Conservation (phyloP, 2,888 invertebrate genomes). For the Rotaria macrura region DNA sequence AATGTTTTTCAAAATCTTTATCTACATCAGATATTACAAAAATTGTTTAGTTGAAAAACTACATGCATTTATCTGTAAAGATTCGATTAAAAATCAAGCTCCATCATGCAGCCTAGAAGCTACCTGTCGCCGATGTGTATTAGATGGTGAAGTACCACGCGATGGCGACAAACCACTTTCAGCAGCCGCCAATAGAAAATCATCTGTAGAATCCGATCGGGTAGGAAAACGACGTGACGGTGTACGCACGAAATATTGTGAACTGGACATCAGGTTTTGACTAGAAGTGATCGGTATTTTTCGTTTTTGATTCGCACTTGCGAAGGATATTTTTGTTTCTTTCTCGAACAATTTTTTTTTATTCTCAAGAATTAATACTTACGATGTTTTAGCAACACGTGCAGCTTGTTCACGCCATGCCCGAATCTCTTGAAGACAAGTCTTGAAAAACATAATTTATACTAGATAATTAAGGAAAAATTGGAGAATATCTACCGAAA, state of each 20-base stretch:
- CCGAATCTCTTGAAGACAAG: not conserved
- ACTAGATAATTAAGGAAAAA: not conserved
- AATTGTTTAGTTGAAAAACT: not conserved
- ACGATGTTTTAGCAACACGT: not conserved
- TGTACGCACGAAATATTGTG: not conserved
- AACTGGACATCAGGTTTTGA: not conserved
- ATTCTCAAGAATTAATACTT: not conserved
- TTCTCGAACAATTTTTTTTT: not conserved
- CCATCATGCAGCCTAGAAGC: not conserved
- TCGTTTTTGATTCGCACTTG: not conserved
- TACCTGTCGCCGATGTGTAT: not conserved
- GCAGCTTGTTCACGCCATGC: conserved; percentile 4
- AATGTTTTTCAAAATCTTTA: not conserved
- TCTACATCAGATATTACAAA: not conserved
- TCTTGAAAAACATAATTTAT: not conserved
- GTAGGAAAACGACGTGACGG: conserved; percentile 11
- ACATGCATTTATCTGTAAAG: not conserved
- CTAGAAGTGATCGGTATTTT: not conserved
- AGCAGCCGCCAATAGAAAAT: not conserved
- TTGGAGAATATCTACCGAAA: conserved; percentile 45
- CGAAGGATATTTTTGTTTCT: not conserved
- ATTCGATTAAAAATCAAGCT: too few relatives aligned
- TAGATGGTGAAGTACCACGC: not conserved
- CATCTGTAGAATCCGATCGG: not conserved
- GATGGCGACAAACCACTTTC: not conserved